phyloP scores from a whole-genome alignment of 2,888 invertebrate genomes.

The Graphium colonna region DNA sequence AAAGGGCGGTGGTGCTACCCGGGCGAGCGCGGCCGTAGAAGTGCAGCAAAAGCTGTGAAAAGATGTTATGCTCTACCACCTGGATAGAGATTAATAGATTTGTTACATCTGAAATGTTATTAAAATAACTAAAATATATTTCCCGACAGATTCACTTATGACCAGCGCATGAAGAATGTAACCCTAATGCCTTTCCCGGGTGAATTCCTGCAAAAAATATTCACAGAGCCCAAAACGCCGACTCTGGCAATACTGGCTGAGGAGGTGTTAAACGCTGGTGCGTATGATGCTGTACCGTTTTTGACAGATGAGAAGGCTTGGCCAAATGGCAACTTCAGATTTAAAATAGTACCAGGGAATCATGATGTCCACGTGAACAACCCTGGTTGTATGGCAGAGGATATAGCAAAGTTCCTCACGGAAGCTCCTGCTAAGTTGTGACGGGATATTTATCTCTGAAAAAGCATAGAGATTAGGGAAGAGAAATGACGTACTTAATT shows the following conservation, averaged over 20 bases:
- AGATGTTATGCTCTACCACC: too few relatives aligned
- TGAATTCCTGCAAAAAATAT: constrained; percentile 39
- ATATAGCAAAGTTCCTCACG: constrained; percentile 51
- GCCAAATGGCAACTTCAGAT: constrained; percentile 49
- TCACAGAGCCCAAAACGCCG: constrained; percentile 41
- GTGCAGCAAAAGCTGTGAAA: too few relatives aligned
- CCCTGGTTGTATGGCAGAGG: constrained; percentile 71
- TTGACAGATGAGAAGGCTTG: constrained; percentile 44
- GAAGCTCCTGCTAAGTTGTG: constrained; percentile 33
- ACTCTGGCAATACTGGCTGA: constrained; percentile 48
- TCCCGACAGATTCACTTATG: constrained; percentile 42
- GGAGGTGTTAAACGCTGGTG: constrained; percentile 32
- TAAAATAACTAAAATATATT: not conserved
- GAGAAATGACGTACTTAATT: too few relatives aligned
- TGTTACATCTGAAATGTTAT: not conserved
- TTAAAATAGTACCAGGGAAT: constrained; percentile 66
- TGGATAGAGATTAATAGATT: too few relatives aligned
- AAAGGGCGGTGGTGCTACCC: too few relatives aligned
- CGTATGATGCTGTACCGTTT: constrained; percentile 42
- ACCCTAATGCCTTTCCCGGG: constrained; percentile 44
- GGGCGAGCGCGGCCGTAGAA: too few relatives aligned
- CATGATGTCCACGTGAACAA: constrained; percentile 81
- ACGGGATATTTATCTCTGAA: not conserved
- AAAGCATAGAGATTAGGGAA: not conserved
- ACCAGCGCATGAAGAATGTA: constrained; percentile 57